Evolutionary conservation across 2,888 invertebrate species (phyloP).

Genomic region (Empis livida): DNA sequence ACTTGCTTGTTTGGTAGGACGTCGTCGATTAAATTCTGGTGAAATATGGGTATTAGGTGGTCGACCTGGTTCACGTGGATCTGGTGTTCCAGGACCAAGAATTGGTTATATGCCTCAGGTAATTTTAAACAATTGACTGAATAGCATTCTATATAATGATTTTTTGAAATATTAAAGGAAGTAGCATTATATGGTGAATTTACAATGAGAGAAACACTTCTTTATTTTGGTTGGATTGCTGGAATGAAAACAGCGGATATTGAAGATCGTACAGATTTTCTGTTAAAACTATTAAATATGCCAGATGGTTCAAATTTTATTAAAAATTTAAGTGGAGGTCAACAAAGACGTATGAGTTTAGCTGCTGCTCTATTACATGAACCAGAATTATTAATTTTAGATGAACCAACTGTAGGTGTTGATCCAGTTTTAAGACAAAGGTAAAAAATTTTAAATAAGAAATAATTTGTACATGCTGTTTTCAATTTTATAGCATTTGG

Average conservation of each 20-base stretch:
- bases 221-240: slow-evolving; percentile 73
- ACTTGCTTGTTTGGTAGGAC: slow-evolving; percentile 73
- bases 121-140: slow-evolving; percentile 7
- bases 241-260: slow-evolving; percentile 57
- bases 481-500: slow-evolving; percentile 52
- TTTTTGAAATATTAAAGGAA: slow-evolving; percentile 39
- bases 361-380: slow-evolving; percentile 79
- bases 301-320: slow-evolving; percentile 48
- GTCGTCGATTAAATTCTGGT: slow-evolving; percentile 64
- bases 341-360: slow-evolving; percentile 76
- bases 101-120: slow-evolving; percentile 87
- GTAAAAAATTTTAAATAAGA: slow-evolving; percentile 27
- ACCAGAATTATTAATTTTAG: slow-evolving; percentile 78
- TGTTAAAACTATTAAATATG: slow-evolving; percentile 49
- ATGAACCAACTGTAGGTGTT: slow-evolving; percentile 89
- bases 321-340: slow-evolving; percentile 76
- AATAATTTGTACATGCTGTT: not conserved
- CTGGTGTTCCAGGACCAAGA: slow-evolving; percentile 78
- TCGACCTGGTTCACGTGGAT: slow-evolving; percentile 66
- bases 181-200: slow-evolving; percentile 65
- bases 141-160: not conserved
- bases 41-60: slow-evolving; percentile 77
- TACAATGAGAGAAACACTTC: slow-evolving; percentile 65
- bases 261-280: slow-evolving; percentile 56
- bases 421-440: slow-evolving; percentile 76